phyloP scores from a whole-genome alignment of 2,888 invertebrate genomes.

The Harmothoe impar region DNA sequence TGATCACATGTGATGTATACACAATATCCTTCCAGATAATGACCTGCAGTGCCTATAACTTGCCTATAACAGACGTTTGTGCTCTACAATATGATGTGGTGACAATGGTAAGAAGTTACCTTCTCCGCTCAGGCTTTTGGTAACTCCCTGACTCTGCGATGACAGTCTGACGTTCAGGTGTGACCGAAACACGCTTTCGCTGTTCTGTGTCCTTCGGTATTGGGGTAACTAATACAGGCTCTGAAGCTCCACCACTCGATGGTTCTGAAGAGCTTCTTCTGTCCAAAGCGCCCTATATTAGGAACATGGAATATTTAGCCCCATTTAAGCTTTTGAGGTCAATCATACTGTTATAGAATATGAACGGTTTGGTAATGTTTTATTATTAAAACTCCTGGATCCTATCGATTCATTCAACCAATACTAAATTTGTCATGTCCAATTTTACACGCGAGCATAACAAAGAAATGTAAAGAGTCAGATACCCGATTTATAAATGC shows the following conservation, averaged over 20 bases:
- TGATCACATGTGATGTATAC: too few relatives aligned
- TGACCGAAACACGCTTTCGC: slow-evolving; percentile 6
- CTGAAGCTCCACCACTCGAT: slow-evolving; percentile 24
- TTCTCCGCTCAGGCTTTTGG: slow-evolving; percentile 48
- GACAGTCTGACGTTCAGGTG: slow-evolving; percentile 23
- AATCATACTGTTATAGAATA: neutral
- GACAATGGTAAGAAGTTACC: too few relatives aligned
- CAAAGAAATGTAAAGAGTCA: too few relatives aligned
- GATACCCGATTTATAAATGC: too few relatives aligned
- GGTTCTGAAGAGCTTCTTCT: slow-evolving; percentile 43
- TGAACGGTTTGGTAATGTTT: neutral
- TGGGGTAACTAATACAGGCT: slow-evolving; percentile 20
- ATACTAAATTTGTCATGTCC: too few relatives aligned
- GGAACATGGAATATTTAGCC: neutral
- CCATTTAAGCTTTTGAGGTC: neutral
- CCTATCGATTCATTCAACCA: too few relatives aligned
- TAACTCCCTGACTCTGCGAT: slow-evolving; percentile 37
- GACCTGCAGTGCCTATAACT: too few relatives aligned
- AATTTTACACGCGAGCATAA: too few relatives aligned
- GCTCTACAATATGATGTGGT: too few relatives aligned
- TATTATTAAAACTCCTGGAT: neutral
- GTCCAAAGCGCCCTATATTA: neutral
- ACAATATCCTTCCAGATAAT: too few relatives aligned
- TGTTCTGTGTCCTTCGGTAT: slow-evolving; percentile 61
- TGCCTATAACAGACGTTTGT: too few relatives aligned